Base-by-base conservation (phyloP, 2,797 vertebrate genomes). In the Cyclopterus lumpus region DNA sequence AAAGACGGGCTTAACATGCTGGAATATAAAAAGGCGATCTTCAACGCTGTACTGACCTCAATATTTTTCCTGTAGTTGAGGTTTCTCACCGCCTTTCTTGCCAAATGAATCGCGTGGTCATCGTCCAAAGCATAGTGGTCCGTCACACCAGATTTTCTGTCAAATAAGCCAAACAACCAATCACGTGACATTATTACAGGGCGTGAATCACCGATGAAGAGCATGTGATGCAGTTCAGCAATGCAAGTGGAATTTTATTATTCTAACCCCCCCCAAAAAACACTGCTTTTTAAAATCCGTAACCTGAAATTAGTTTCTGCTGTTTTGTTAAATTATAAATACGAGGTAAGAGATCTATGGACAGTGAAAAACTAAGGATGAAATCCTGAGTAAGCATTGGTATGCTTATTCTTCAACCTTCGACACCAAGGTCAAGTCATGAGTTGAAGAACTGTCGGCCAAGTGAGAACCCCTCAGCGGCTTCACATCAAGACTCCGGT, bases 61-160 rank as follows among this genome's bases (percentile, higher is more conserved):
- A 99, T 30, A 85, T 95, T 96, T 88, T 99, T 99, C 84, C 84
- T 95, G 86, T 97, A 97, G 93, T 99, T 99, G n/a, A 99, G 95
- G 86, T 76, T 96, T 87, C 96, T 94, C 70, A 99, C 95, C 10
- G 93, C 78, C 92, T 98, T 99, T 77, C 98, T 94, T 22, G 97
- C 95, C 83, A 99, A 91, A 89, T 99, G 97, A 79, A 99, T 96
- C 1, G 98, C 98, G 6, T 99, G 98, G 76, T 88, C 89, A 77
- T 99, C 98, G 51, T 99, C 97, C 86, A 98, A 91, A 79, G 98
- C 98, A 6, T 97, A 99, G 83, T 99, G 96, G 90, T 99, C 98
- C 6, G 96, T 96, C 76, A 99, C 98, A 54, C 98, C 98, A 59
- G 98, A 99, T 86, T 97, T 97, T 86, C 98, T 99, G 88, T 24